phyloP scores from a whole-genome alignment of 2,113 vertebrate species.

The Xiphophorus hellerii region DNA sequence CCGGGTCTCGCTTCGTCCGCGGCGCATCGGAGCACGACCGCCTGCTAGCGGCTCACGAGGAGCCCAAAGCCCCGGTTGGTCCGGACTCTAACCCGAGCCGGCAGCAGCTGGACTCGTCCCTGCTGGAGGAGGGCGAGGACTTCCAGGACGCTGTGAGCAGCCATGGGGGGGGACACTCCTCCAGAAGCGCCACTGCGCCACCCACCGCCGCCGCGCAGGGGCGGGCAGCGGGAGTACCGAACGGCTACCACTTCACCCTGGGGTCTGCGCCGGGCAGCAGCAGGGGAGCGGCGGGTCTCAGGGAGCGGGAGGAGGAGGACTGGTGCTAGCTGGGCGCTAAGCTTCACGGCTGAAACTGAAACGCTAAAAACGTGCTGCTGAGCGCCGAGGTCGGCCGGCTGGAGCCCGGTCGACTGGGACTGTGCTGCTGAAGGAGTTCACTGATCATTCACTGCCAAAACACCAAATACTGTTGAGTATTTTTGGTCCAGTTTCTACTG shows the following conservation, averaged over 20 bases:
- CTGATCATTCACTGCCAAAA: slow-evolving; percentile 44
- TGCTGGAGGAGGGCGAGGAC: slow-evolving; percentile 86
- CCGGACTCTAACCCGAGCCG: slow-evolving; percentile 89
- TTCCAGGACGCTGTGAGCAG: slow-evolving; percentile 92
- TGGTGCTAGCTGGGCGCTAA: slow-evolving; percentile 87
- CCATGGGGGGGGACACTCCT: slow-evolving; percentile 84
- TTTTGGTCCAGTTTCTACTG: too few relatives aligned
- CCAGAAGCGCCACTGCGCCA: slow-evolving; percentile 77
- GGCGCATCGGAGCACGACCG: slow-evolving; percentile 92
- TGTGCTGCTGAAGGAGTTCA: slow-evolving; percentile 43
- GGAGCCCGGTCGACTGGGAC: slow-evolving; percentile 5
- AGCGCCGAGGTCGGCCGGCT: background rate
- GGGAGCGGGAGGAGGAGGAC: slow-evolving; percentile 89
- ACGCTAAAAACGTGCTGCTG: background rate
- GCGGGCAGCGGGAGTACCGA: slow-evolving; percentile 86
- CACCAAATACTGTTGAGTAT: too few relatives aligned
- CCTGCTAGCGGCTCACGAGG: slow-evolving; percentile 75
- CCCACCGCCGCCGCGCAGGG: slow-evolving; percentile 76
- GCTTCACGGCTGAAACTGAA: slow-evolving; percentile 66
- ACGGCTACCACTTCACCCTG: slow-evolving; percentile 93
- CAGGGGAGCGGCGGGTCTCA: slow-evolving; percentile 86
- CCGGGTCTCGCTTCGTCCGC: slow-evolving; percentile 86
- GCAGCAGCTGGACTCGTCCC: slow-evolving; percentile 66
- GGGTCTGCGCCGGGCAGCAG: slow-evolving; percentile 79
- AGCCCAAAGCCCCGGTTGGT: slow-evolving; percentile 79